Percentiles rank a stretch among this genome's conserved stretches.
phyloP scores from a whole-genome alignment of 1,140 invertebrate genomes.

The Portunus trituberculatus region DNA sequence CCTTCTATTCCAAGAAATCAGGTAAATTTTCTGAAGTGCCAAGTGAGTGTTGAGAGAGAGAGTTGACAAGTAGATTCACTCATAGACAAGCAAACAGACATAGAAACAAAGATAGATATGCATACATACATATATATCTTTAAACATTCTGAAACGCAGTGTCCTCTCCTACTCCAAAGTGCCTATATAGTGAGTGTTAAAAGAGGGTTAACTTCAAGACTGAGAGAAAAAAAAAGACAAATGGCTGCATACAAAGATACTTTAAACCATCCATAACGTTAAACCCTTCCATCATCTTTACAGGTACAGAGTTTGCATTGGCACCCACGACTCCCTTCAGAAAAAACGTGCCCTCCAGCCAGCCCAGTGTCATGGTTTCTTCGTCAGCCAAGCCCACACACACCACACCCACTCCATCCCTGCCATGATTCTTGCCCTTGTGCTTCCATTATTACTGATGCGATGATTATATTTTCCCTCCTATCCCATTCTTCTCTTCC shows the following conservation, averaged over 20 bases:
- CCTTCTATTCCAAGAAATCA: too few relatives aligned
- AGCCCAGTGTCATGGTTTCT: slow-evolving; percentile 70
- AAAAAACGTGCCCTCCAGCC: slow-evolving; percentile 64
- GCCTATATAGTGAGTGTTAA: too few relatives aligned
- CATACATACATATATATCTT: background rate
- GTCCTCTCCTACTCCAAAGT: too few relatives aligned
- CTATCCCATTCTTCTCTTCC: too few relatives aligned
- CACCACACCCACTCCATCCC: background rate
- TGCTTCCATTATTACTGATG: background rate
- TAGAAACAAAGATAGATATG: background rate
- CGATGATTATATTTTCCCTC: background rate
- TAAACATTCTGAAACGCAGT: too few relatives aligned
- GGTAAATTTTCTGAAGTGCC: too few relatives aligned
- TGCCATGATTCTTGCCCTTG: background rate
- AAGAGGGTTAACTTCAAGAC: too few relatives aligned
- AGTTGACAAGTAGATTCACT: too few relatives aligned
- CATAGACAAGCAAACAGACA: background rate
- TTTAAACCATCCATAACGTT: background rate
- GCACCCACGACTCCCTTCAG: slow-evolving; percentile 52
- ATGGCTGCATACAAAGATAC: too few relatives aligned
- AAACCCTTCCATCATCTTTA: background rate
- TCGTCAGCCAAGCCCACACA: slow-evolving; percentile 39
- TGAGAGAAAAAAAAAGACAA: too few relatives aligned
- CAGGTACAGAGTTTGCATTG: slow-evolving; percentile 74
- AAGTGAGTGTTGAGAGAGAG: too few relatives aligned